A percentile compares a stretch with the other conserved stretches of the same genome.
Conservation (phyloP, 2,888 invertebrate species). For the Macrophya alboannulata region DNA sequence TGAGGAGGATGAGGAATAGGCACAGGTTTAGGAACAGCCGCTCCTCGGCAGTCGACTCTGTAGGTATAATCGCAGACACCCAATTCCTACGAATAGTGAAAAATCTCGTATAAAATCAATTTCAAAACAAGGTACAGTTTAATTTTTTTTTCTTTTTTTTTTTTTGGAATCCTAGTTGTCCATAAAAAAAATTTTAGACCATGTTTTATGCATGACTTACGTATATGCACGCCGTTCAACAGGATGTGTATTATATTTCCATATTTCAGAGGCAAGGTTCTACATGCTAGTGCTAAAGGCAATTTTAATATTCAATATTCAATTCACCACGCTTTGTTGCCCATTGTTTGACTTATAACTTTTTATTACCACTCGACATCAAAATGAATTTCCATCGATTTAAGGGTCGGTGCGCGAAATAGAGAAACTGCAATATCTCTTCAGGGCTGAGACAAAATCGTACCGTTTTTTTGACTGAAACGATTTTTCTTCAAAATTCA, state of each 20-base stretch:
- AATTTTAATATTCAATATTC: conserved; percentile 33
- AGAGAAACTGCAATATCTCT: background rate
- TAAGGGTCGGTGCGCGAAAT: conserved; percentile 58
- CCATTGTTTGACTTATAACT: background rate
- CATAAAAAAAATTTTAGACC: background rate
- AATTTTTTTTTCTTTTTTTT: background rate
- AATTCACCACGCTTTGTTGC: conserved; percentile 14
- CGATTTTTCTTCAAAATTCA: background rate
- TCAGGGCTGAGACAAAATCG: background rate
- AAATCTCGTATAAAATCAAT: background rate
- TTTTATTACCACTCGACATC: conserved; percentile 47
- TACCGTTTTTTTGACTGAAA: background rate
- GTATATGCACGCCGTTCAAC: background rate
- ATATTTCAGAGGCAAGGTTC: conserved; percentile 15
- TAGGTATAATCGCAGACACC: conserved; percentile 86
- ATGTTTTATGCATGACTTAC: conserved; percentile 26
- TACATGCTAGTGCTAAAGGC: background rate
- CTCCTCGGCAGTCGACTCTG: conserved; percentile 83
- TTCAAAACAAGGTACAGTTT: background rate
- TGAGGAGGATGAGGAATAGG: conserved; percentile 58
- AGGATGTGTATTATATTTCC: conserved; percentile 44
- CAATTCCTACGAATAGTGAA: conserved; percentile 80
- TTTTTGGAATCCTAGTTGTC: background rate
- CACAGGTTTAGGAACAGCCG: conserved; percentile 68
- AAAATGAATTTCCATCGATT: conserved; percentile 57